phyloP scores from a whole-genome alignment of 1,140 invertebrate species.

The Anastatus disparis region DNA sequence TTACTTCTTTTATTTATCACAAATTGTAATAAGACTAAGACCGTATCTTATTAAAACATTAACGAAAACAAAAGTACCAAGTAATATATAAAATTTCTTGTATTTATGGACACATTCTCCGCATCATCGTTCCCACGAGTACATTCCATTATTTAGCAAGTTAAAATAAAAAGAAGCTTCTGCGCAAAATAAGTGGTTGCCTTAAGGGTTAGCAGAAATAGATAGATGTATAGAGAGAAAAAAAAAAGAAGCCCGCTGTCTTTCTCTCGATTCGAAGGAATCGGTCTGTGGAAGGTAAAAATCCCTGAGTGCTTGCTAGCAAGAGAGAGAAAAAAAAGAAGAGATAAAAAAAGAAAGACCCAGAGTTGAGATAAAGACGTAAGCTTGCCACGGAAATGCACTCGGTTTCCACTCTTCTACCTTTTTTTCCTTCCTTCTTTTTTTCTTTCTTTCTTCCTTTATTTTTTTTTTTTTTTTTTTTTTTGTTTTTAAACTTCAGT shows the following conservation, averaged over 20 bases:
- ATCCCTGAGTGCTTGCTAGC: conserved; percentile 2
- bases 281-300: background rate
- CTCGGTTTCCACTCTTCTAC: background rate
- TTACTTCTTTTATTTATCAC: too few species aligned
- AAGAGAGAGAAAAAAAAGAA: background rate
- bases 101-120: background rate
- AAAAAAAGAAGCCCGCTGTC: too few species aligned
- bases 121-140: background rate
- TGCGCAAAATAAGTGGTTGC: conserved; percentile 10
- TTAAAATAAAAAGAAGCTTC: background rate
- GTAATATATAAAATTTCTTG: background rate
- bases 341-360: background rate
- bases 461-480: too few species aligned
- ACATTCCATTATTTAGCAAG: conserved; percentile 23
- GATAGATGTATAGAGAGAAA: background rate
- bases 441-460: background rate
- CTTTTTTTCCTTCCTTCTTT: background rate
- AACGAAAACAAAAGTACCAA: too few species aligned
- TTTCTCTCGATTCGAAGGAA: too few species aligned
- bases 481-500: too few species aligned
- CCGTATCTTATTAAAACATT: too few species aligned
- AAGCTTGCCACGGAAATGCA: background rate
- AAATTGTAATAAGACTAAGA: too few species aligned
- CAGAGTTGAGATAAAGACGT: too few species aligned
- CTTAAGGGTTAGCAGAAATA: background rate